Conservation (phyloP, 2,888 invertebrate species). For the Eledona agricola region DNA sequence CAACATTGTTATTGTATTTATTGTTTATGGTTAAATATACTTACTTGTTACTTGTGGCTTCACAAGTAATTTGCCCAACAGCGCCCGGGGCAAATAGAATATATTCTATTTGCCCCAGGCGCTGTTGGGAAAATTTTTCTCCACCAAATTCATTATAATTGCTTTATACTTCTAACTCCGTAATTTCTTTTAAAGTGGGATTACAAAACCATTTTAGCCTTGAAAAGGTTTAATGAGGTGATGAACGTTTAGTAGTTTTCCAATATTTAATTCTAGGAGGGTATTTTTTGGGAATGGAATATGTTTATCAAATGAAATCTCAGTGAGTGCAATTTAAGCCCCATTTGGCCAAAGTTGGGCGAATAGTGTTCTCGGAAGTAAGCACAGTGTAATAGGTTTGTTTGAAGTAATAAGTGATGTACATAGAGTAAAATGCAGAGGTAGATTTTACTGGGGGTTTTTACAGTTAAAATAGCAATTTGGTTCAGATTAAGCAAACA, state of each 20-base stretch:
- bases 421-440: slow-evolving; percentile 68
- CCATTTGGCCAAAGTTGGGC: slow-evolving; percentile 81
- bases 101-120: too few species aligned
- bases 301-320: slow-evolving; percentile 78
- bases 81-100: too few species aligned
- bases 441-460: slow-evolving; percentile 39
- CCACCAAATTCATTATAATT: too few species aligned
- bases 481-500: slow-evolving; percentile 44
- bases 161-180: too few species aligned
- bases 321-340: slow-evolving; percentile 76
- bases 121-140: too few species aligned
- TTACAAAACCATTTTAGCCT: slow-evolving; percentile 74
- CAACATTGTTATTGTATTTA: too few species aligned
- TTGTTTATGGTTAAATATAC: too few species aligned
- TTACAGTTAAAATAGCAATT: background rate
- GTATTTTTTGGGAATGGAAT: slow-evolving; percentile 77
- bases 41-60: too few species aligned
- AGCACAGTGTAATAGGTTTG: slow-evolving; percentile 79
- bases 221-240: slow-evolving; percentile 42
- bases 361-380: slow-evolving; percentile 77
- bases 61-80: too few species aligned
- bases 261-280: slow-evolving; percentile 64
- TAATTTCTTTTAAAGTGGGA: slow-evolving; percentile 81
- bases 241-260: slow-evolving; percentile 3
- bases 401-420: slow-evolving; percentile 82